phyloP scores from a whole-genome alignment of 2,888 invertebrate genomes.

The Rugalucina vietnamica region DNA sequence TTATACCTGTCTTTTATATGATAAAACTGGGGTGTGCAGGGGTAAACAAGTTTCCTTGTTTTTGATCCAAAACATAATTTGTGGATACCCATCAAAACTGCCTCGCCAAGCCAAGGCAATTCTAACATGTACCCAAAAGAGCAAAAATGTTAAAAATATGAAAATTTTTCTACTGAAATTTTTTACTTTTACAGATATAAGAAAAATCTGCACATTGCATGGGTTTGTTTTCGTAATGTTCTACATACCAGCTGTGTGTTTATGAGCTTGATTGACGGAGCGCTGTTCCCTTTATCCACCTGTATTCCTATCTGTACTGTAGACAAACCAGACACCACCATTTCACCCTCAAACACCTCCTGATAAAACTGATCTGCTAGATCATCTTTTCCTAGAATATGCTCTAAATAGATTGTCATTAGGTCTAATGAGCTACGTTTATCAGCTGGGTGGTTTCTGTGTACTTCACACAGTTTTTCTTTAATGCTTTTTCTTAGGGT shows the following conservation, averaged over 20 bases:
- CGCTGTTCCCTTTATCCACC: background rate
- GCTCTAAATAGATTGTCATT: background rate
- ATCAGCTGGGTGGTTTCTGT: background rate
- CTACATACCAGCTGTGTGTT: background rate
- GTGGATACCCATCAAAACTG: too few relatives aligned
- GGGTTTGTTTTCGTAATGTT: too few relatives aligned
- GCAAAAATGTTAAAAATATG: too few relatives aligned
- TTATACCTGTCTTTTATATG: too few relatives aligned
- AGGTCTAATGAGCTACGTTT: background rate
- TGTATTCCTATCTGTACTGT: background rate
- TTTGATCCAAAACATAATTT: too few relatives aligned
- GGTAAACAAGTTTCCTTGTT: too few relatives aligned
- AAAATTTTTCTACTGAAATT: too few relatives aligned
- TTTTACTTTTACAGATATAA: too few relatives aligned
- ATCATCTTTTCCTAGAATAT: background rate
- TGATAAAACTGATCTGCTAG: background rate
- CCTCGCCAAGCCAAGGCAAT: too few relatives aligned
- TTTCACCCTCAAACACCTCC: background rate
- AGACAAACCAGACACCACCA: background rate
- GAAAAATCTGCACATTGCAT: too few relatives aligned
- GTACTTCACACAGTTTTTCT: background rate
- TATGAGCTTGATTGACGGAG: background rate
- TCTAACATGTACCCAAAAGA: too few relatives aligned
- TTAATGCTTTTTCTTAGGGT: background rate
- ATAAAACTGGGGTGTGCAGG: too few relatives aligned